phyloP scores from a whole-genome alignment of 2,113 vertebrate genomes.

The Sula dactylatra region DNA sequence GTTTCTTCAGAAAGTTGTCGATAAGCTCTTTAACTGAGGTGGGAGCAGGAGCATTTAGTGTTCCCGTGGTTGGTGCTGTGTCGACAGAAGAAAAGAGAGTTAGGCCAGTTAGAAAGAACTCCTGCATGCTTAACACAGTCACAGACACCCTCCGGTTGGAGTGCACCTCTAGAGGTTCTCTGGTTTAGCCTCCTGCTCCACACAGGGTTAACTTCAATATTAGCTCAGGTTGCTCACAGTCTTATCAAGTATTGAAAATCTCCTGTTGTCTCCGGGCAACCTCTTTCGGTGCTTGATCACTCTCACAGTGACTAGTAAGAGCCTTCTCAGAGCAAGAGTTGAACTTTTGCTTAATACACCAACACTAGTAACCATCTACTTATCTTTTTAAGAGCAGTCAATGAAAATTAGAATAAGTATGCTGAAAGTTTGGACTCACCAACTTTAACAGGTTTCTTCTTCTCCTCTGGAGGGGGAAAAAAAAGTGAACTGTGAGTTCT shows the following conservation, averaged over 20 bases:
- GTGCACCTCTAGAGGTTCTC: background rate
- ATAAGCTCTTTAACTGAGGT: background rate
- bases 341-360: background rate
- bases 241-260: background rate
- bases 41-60: background rate
- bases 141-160: background rate
- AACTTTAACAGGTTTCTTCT: conserved; percentile 50
- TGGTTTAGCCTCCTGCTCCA: background rate
- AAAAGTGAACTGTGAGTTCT: background rate
- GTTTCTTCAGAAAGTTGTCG: conserved; percentile 53
- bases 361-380: background rate
- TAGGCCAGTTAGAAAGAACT: background rate
- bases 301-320: background rate
- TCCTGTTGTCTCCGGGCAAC: background rate
- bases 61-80: background rate
- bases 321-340: background rate
- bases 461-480: conserved; percentile 31
- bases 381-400: background rate
- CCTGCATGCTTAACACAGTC: background rate
- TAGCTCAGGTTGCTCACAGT: background rate
- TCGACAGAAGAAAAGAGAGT: background rate
- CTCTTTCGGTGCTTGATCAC: background rate
- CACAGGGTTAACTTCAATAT: background rate
- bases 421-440: conserved; percentile 55
- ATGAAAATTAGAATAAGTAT: background rate